These are phyloP conservation scores for Dysmachus trigonus DNA, from an alignment of 2,888 invertebrate genomes.

Conservation along the genomic window DNA sequence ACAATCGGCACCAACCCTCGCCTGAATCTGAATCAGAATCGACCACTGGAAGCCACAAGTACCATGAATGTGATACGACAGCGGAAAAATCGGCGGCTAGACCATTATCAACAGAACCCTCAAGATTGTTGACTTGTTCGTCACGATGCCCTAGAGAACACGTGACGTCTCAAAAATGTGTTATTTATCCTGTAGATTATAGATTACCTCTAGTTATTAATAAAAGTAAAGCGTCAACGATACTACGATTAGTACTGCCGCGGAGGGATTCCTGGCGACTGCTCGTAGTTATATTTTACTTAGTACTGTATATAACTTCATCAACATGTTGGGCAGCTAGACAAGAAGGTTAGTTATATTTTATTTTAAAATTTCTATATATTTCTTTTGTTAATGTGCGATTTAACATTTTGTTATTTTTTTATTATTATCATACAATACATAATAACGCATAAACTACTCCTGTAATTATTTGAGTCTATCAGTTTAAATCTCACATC, in stretches of 20 bases:
- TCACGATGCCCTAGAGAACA: constrained; percentile 19
- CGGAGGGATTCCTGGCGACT: constrained; percentile 46
- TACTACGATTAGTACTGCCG: constrained; percentile 42
- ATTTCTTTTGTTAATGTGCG: not conserved
- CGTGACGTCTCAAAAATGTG: constrained; percentile 41
- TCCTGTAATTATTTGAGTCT: too few species aligned
- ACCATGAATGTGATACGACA: constrained; percentile 27
- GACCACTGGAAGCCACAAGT: not conserved
- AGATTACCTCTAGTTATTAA: constrained; percentile 50
- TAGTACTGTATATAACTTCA: constrained; percentile 55
- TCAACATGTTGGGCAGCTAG: constrained; percentile 60
- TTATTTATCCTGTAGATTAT: constrained; percentile 48
- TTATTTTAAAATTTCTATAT: not conserved
- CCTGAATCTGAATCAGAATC: not conserved
- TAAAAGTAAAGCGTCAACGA: constrained; percentile 37
- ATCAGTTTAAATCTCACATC: too few species aligned
- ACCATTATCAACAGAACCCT: constrained; percentile 1
- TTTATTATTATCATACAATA: not conserved
- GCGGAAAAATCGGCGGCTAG: constrained; percentile 10
- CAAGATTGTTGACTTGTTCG: constrained; percentile 27
- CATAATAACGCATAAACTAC: not conserved
- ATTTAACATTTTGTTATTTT: not conserved
- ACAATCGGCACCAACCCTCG: not conserved
- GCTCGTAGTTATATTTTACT: constrained; percentile 48
- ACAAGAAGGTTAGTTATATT: constrained; percentile 60